Evolutionary conservation across 1,140 invertebrate species (phyloP), one percentile per base, ranked within the genome.

Genomic region (Heterodera schachtii): DNA sequence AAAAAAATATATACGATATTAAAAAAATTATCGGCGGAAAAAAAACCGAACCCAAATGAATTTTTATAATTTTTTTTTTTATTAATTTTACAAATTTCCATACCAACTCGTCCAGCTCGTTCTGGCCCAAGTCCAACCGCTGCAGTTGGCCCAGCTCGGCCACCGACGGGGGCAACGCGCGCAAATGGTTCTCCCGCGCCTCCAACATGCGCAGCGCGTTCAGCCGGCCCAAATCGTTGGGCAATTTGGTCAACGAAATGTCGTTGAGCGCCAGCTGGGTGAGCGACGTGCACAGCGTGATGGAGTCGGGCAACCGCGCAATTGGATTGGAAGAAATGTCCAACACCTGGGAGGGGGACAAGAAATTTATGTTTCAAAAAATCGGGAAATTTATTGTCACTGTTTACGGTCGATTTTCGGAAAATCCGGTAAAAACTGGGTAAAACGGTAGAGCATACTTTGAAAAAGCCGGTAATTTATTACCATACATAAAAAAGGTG

Each of bases 91-190:
- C 57, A 16, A 64, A 16, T 60, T n/a, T 60, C 57, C 92, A 93
- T 91, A 96, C 95, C 93, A 99, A 92, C 91, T 96, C 94, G 89
- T 98, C 95, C 75, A 99, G 95, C 91, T 98, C 96, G 92, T 99
- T 99, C 90, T 97, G 96, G 77, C 98, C 98, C 82, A 99, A 92
- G 92, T 99, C 98, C 73, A 99, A 92, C 86, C 96, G 93, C 90
- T 98, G 94, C 74, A 99, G 92, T 90, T 95, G 95, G 4, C 93
- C 93, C 76, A 99, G 90, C 88, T 94, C 93, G 69, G 95, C 94
- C 83, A 99, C 92, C 21, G 95, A 96, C 87, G 94, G 93, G 19
- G 97, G 96, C 86, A 99, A 92, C 77, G 93, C 93, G 91, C 96
- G 96, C 80, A 99, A 93, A 88, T 97, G 92, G 92, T 99, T 99